phyloP scores from a whole-genome alignment of 2,797 vertebrate species.

The Sardinella longiceps region DNA sequence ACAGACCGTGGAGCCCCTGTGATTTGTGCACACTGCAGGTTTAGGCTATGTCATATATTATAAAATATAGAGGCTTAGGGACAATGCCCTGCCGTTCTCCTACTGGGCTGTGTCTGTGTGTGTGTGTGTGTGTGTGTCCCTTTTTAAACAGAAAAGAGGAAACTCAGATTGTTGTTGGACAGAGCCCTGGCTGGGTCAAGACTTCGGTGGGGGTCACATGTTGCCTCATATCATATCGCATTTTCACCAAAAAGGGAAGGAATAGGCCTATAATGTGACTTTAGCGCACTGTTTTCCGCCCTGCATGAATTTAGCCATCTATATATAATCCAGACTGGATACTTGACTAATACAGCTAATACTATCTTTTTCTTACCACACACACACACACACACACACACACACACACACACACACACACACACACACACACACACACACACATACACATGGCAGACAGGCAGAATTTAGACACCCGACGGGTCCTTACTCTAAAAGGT shows the following conservation, averaged over 20 bases:
- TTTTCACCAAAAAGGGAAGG: not conserved
- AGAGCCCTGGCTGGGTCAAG: not conserved
- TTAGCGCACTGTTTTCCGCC: constrained; percentile 2
- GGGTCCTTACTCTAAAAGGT: not conserved
- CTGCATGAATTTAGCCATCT: constrained; percentile 13
- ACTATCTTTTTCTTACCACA: not conserved
- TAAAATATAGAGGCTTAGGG: not conserved
- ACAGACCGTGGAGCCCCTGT: not conserved
- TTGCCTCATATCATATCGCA: not conserved
- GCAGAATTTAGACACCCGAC: not conserved
- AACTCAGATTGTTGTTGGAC: not conserved
- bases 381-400: not conserved
- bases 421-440: not conserved
- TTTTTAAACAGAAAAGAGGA: not conserved
- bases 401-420: not conserved
- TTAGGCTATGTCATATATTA: not conserved
- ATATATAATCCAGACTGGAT: constrained; percentile 14
- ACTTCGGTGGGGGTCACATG: not conserved
- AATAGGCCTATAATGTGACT: constrained; percentile 11
- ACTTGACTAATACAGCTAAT: not conserved
- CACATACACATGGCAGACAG: not conserved
- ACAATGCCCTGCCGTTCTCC: not conserved
- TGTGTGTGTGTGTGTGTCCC: not conserved
- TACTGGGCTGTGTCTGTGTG: constrained; percentile 21
- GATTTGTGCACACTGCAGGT: not conserved